Conservation (phyloP, 2,888 invertebrate species). For the Cistogaster globosa region DNA sequence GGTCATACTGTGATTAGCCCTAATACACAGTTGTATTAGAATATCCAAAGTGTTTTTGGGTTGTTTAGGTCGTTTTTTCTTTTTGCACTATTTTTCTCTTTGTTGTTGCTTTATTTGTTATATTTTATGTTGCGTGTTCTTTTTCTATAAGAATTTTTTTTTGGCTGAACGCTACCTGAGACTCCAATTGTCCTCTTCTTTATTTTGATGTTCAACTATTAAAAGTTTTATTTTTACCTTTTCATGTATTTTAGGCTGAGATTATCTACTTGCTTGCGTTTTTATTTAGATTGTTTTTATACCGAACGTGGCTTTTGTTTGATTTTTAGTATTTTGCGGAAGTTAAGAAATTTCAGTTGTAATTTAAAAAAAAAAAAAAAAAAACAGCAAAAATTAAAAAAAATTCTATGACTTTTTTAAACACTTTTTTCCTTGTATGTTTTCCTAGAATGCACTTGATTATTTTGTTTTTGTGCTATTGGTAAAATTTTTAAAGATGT, state of each 20-base stretch:
- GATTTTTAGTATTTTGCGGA: conserved; percentile 46
- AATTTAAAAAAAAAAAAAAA: background rate
- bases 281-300: conserved; percentile 19
- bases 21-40: background rate
- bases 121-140: background rate
- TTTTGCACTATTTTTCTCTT: background rate
- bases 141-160: background rate
- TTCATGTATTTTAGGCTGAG: conserved; percentile 39
- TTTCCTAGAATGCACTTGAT: conserved; percentile 24
- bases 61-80: background rate
- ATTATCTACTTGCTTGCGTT: conserved; percentile 47
- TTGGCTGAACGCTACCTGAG: background rate
- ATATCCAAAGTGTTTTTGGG: background rate
- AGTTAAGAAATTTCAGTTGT: conserved; percentile 15
- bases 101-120: no score
- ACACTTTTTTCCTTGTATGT: background rate
- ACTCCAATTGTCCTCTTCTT: conserved; percentile 9
- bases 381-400: no score
- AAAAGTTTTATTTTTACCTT: conserved; percentile 2
- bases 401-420: conserved; percentile 34
- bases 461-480: background rate
- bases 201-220: conserved; percentile 10
- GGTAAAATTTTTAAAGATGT: background rate
- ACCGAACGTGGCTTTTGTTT: conserved; percentile 26
- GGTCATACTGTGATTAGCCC: conserved; percentile 3